phyloP scores from a whole-genome alignment of 2,888 invertebrate species.

The Epinotia nisella region DNA sequence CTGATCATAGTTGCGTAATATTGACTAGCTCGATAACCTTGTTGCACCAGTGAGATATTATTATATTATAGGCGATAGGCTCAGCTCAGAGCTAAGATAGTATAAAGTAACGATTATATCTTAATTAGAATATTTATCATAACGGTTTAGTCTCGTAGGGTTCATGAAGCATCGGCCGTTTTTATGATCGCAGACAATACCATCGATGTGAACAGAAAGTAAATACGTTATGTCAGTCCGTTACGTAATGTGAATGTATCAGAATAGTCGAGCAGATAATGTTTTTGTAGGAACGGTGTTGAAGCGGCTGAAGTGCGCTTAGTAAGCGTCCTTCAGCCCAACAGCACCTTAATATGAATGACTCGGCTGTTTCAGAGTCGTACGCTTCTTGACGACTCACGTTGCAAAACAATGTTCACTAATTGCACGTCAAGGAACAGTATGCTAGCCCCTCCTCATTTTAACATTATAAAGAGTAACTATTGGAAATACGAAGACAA shows the following conservation, averaged over 20 bases:
- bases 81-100: conserved; percentile 6
- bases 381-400: conserved; percentile 58
- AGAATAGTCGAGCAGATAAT: conserved; percentile 47
- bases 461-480: conserved; percentile 45
- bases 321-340: conserved; percentile 51
- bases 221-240: conserved; percentile 44
- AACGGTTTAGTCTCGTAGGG: conserved; percentile 12
- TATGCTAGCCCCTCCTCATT: conserved; percentile 56
- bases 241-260: conserved; percentile 52
- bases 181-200: conserved; percentile 19
- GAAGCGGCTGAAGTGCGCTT: conserved; percentile 46
- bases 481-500: neutral
- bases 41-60: conserved; percentile 47
- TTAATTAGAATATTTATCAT: conserved; percentile 18
- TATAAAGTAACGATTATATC: conserved; percentile 8
- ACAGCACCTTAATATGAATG: conserved; percentile 56
- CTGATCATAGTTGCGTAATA: conserved; percentile 42
- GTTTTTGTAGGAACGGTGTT: conserved; percentile 37
- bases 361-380: conserved; percentile 57
- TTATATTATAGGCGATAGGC: conserved; percentile 37
- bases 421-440: conserved; percentile 62
- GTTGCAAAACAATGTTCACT: conserved; percentile 64
- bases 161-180: conserved; percentile 1
- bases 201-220: conserved; percentile 26
- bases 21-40: conserved; percentile 47